These are phyloP conservation scores for Elymnias hypermnestra DNA, from an alignment of 1,140 invertebrate genomes.

Conservation along the genomic window DNA sequence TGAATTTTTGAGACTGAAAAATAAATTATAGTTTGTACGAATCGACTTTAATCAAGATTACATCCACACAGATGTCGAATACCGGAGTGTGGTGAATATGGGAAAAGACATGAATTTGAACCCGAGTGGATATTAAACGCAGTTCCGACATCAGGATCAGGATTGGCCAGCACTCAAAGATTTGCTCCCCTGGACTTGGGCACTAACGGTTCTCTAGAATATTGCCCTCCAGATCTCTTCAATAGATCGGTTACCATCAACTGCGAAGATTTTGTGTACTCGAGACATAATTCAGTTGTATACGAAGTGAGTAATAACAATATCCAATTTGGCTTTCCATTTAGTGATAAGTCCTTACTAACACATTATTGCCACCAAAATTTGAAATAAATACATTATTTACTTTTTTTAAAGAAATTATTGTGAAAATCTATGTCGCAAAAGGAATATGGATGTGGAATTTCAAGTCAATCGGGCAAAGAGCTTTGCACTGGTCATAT, in stretches of 20 bases:
- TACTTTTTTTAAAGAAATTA: too few relatives aligned
- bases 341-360: not conserved
- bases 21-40: not conserved
- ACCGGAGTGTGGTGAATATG: conserved; percentile 46
- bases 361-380: too few relatives aligned
- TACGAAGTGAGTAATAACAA: conserved; percentile 52
- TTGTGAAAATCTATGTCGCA: too few relatives aligned
- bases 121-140: conserved; percentile 44
- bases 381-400: too few relatives aligned
- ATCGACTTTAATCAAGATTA: not conserved
- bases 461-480: too few relatives aligned
- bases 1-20: not conserved
- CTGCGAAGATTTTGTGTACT: conserved; percentile 51
- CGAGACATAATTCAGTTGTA: conserved; percentile 49
- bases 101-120: conserved; percentile 24
- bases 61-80: conserved; percentile 45
- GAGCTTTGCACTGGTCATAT: too few relatives aligned
- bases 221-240: conserved; percentile 41
- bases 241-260: conserved; percentile 15
- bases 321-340: not conserved
- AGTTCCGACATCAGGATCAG: conserved; percentile 28
- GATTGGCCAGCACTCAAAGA: conserved; percentile 38
- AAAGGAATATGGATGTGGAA: too few relatives aligned
- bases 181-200: conserved; percentile 20
- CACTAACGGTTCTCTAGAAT: conserved; percentile 25